Evolutionary conservation across 1,140 invertebrate genomes (phyloP).

Genomic region (Temnothorax longispinosus): DNA sequence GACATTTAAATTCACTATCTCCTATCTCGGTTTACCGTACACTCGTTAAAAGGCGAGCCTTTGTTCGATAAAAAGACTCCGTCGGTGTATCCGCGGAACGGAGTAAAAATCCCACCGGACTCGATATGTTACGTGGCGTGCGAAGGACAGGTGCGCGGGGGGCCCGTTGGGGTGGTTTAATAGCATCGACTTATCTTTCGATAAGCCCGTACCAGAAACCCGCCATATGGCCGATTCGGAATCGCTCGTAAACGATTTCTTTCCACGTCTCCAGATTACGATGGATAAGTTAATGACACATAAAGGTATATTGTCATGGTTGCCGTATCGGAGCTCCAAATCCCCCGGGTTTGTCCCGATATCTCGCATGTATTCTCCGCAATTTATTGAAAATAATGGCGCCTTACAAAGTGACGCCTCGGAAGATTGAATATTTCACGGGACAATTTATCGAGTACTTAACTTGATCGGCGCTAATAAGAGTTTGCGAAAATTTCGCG

Average conservation of each 20-base stretch:
- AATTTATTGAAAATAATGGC: neutral
- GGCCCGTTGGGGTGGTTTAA: conserved; percentile 61
- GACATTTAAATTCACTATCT: conserved; percentile 65
- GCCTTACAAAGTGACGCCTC: neutral
- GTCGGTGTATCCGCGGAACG: conserved; percentile 46
- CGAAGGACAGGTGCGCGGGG: conserved; percentile 68
- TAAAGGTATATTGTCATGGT: conserved; percentile 18
- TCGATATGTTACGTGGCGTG: conserved; percentile 54
- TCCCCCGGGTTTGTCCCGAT: neutral
- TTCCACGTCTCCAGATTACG: conserved; percentile 59
- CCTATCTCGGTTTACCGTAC: conserved; percentile 59
- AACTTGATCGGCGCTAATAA: conserved; percentile 8
- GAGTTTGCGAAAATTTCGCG: conserved; percentile 21
- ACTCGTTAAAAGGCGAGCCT: conserved; percentile 66
- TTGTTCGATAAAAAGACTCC: conserved; percentile 67
- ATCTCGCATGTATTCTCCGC: neutral
- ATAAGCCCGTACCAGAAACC: conserved; percentile 65
- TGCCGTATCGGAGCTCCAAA: conserved; percentile 4
- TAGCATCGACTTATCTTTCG: conserved; percentile 74
- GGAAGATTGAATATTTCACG: neutral
- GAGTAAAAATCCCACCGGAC: conserved; percentile 56
- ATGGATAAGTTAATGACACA: conserved; percentile 23
- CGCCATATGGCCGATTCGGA: conserved; percentile 69
- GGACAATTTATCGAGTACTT: conserved; percentile 7
- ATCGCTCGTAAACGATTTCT: conserved; percentile 56